Conservation (phyloP, 2,113 vertebrate species). For the Tor tambroides region DNA sequence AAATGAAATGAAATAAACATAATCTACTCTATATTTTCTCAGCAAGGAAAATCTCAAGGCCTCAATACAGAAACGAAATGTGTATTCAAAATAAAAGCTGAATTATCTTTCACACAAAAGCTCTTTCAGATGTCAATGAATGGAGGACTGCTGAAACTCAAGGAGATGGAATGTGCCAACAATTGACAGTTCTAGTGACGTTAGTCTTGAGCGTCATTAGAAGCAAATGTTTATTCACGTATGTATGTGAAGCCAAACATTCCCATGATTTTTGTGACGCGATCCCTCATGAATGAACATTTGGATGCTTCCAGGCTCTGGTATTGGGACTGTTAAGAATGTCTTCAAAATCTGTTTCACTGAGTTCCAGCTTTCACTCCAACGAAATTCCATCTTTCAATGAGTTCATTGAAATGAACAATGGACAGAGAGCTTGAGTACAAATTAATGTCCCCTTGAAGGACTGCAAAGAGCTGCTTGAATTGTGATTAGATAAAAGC, state of each 20-base stretch:
- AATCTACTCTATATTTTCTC: not conserved
- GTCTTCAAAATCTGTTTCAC: not conserved
- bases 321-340: not conserved
- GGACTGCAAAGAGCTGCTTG: not conserved
- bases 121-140: not conserved
- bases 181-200: not conserved
- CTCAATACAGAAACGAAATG: not conserved
- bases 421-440: not conserved
- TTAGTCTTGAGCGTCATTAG: not conserved
- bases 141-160: not conserved
- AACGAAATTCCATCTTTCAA: conserved; percentile 9
- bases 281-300: too few relatives aligned
- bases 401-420: not conserved
- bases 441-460: not conserved
- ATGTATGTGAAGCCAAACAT: not conserved
- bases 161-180: not conserved
- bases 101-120: not conserved
- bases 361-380: not conserved
- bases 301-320: not conserved
- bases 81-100: not conserved
- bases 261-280: not conserved
- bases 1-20: not conserved
- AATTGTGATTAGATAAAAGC: conserved; percentile 1
- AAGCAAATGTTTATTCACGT: not conserved
- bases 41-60: not conserved